Conservation (phyloP, 2,888 invertebrate genomes). For the Amphiduros pacificus region DNA sequence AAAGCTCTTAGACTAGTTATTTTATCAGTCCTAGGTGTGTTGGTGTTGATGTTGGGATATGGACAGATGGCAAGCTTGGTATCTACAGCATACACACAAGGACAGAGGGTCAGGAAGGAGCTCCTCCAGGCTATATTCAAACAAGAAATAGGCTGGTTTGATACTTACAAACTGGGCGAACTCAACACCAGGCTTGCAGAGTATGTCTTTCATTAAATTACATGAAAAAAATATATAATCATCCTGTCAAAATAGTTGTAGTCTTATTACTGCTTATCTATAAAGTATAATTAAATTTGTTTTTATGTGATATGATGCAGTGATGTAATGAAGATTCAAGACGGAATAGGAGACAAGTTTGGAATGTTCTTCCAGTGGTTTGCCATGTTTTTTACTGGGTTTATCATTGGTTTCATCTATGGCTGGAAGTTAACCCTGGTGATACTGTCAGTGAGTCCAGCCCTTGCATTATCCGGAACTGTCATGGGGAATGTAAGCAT, state of each 20-base stretch:
- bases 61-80: slow-evolving; percentile 13
- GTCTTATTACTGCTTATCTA: too few species aligned
- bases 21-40: slow-evolving; percentile 4
- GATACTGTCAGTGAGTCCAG: slow-evolving; percentile 74
- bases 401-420: slow-evolving; percentile 73
- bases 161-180: slow-evolving; percentile 17
- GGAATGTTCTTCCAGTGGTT: slow-evolving; percentile 74
- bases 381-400: slow-evolving; percentile 70
- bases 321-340: slow-evolving; percentile 67
- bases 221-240: too few species aligned
- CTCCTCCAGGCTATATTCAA: slow-evolving; percentile 11
- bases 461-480: slow-evolving; percentile 75
- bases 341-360: slow-evolving; percentile 82
- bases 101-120: slow-evolving; percentile 4
- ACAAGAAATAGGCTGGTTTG: slow-evolving; percentile 24
- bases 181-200: slow-evolving; percentile 21
- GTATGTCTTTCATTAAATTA: too few species aligned
- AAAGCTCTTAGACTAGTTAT: too few species aligned
- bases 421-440: slow-evolving; percentile 83
- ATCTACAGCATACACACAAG: slow-evolving; percentile 10
- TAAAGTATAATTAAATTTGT: too few species aligned
- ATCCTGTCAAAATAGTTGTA: too few species aligned
- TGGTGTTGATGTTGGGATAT: slow-evolving; percentile 14
- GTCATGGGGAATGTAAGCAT: slow-evolving; percentile 73
- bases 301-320: slow-evolving; percentile 57